phyloP scores from a whole-genome alignment of 2,113 vertebrate species.

The Ramphastos sulfuratus region DNA sequence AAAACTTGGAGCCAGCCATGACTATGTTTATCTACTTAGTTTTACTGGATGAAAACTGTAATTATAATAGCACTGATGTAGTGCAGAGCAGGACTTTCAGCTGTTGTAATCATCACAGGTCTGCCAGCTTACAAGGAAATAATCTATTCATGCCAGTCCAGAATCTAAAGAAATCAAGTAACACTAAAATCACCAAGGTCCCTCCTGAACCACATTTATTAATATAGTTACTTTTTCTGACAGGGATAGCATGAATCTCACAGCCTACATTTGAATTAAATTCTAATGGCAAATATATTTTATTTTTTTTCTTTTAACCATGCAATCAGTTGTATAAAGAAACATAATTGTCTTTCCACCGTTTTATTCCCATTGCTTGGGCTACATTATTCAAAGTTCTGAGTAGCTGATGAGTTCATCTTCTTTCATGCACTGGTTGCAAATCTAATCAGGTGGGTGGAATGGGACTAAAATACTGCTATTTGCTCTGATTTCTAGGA shows the following conservation, averaged over 20 bases:
- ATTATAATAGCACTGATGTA: neutral
- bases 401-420: neutral
- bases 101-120: neutral
- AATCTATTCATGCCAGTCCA: neutral
- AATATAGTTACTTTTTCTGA: neutral
- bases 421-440: neutral
- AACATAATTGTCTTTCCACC: neutral
- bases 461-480: constrained; percentile 26
- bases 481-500: constrained; percentile 47
- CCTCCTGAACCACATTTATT: neutral
- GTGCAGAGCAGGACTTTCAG: neutral
- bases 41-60: constrained; percentile 18
- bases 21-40: constrained; percentile 11
- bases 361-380: constrained; percentile 11
- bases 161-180: neutral
- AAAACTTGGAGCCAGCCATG: neutral
- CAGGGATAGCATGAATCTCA: neutral
- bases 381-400: neutral
- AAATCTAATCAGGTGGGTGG: constrained; percentile 12
- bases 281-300: neutral
- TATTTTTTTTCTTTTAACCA: neutral
- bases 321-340: neutral
- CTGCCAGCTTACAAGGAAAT: constrained; percentile 2
- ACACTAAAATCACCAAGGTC: neutral
- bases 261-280: neutral